A percentile compares a stretch with the other conserved stretches of the same genome.
phyloP scores from a whole-genome alignment of 2,113 vertebrate genomes.

The Dicerorhinus sumatrensis region DNA sequence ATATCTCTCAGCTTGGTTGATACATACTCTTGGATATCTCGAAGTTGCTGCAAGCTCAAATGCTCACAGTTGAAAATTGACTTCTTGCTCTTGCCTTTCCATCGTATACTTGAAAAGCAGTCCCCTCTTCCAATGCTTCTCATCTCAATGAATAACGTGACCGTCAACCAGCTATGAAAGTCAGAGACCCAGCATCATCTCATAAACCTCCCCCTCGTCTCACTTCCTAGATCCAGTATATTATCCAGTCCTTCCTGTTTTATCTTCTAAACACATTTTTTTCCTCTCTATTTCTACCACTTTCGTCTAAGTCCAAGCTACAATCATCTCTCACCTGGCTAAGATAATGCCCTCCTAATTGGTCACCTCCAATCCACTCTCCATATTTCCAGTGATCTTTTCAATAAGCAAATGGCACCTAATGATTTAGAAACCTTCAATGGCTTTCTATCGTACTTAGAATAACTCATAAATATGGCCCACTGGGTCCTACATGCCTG shows the following conservation, averaged over 20 bases:
- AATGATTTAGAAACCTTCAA: neutral
- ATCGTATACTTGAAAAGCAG: neutral
- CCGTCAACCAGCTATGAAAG: neutral
- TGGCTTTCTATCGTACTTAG: neutral
- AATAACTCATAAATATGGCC: neutral
- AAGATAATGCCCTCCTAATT: neutral
- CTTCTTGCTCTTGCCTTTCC: neutral
- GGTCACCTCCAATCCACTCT: neutral
- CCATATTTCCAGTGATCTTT: neutral
- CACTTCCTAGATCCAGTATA: neutral
- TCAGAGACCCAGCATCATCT: neutral
- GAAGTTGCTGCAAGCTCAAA: neutral
- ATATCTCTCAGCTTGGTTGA: neutral
- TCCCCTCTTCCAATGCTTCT: neutral
- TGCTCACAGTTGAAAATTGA: neutral
- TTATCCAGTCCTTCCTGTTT: neutral
- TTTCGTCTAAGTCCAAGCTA: neutral
- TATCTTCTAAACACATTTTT: neutral
- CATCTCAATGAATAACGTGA: neutral
- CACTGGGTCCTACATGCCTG: neutral
- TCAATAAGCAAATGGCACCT: neutral
- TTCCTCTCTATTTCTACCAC: neutral
- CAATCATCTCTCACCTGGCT: neutral
- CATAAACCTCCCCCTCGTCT: neutral
- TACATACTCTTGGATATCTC: neutral